Evolutionary conservation across 2,888 invertebrate genomes (phyloP), one percentile per base, ranked within the genome.

Genomic region (Automeris io): DNA sequence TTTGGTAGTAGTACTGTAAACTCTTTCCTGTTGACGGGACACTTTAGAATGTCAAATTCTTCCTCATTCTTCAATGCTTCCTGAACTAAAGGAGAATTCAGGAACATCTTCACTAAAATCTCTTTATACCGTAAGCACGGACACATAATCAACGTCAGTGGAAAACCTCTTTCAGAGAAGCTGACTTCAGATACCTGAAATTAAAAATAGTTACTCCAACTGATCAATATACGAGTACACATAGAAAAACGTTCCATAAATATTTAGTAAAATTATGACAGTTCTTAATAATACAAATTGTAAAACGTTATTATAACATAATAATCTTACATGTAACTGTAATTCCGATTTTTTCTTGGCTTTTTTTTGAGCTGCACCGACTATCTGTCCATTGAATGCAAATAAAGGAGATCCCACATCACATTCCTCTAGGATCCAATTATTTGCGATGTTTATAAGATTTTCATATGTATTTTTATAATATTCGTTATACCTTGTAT

Each of bases 1-100:
- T 78, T 86, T 1, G 78, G 75, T 6, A 81, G 42, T 26, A 86
- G 41, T 18, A 85, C 75, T 2, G 81, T 77, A 38, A 61, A 85
- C 35, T 78, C 75, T 42, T 70, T 70, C 42, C 49, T 67, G n/a
- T 51, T 62, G 1, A 72, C 48, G 16, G 70, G 60, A 46, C 43
- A 45, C 48, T 69, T 61, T 1, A 85, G 61, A 22, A 81, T 51
- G 44, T 86, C 70, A 21, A 31, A 40, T 35, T 55, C 46, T 32
- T 72, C 61, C 4, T 72, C 68, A 29, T 61, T 51, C 36, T 53
- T 66, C 16, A 83, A 48, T 13, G 79, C 75, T 24, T 67, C 63
- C 42, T 49, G 48, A 3, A 81, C 57, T 3, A 61, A 1, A 0
- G 54, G 50, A 2, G 70, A 64, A 1, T 45, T 50, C 1, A 37